Evolutionary conservation across 2,888 invertebrate genomes (phyloP), one percentile per base, ranked within the genome.

Genomic region (Chrysolina haemoptera): DNA sequence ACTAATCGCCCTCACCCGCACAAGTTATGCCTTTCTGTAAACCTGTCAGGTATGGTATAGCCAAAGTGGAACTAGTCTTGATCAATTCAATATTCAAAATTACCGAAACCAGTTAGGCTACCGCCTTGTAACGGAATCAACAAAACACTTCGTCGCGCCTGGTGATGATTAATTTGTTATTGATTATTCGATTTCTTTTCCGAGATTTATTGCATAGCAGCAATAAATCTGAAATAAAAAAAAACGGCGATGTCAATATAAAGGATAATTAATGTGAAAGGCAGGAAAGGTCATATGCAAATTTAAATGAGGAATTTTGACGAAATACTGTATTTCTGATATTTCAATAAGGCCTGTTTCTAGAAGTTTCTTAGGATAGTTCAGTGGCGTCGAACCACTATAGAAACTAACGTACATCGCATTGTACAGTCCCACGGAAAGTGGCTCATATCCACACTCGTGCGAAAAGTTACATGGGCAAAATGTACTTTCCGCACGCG

Each of bases 111-210:
- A 35, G 35, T 59, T 59, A 8, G 10, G 59, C 53, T 59, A 35
- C 59, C n/a, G 35, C 59, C 14, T 6, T 22, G 27, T 59, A 0
- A 18, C 35, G 11, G n/a, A 20, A 43, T 55, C 64, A 70, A 70
- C 65, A 70, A 10, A 64, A 64, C 65, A 70, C 18, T 70, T 55
- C 43, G 67, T 64, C 68, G 68, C 68, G 68, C 63, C 46, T 64
- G 20, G 12, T 67, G 63, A 67, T 74, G 70, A 74, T 70, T 68
- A 64, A 74, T 74, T 74, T 70, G 67, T 64, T 68, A 55, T 70
- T 70, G 68, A 70, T 74, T 55, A 70, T 70, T 66, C 73, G 73
- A 73, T 70, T 72, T 72, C 72, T 72, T 72, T 72, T 46, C 43
- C 48, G 50, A 63, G 68, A 68, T 72, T 72, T 72, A 72, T 66